phyloP scores from a whole-genome alignment of 2,797 vertebrate species.

The Chaunax sp. region DNA sequence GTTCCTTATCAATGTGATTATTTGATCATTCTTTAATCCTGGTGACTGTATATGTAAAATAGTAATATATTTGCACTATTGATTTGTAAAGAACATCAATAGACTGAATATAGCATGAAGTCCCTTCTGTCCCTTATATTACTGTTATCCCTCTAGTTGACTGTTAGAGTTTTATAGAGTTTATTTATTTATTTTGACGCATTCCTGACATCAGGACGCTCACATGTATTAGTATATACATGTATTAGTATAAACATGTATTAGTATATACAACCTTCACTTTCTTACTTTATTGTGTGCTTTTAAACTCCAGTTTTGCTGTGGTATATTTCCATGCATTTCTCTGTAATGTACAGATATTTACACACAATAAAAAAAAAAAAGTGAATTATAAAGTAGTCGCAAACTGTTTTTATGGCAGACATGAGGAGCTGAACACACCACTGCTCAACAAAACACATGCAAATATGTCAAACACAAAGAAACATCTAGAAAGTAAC shows the following conservation, averaged over 20 bases:
- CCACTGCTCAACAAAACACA: not conserved
- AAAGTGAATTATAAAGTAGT: not conserved
- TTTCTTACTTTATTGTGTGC: constrained; percentile 53
- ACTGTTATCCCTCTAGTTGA: constrained; percentile 5
- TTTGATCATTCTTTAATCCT: constrained; percentile 34
- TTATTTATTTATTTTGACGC: constrained; percentile 26
- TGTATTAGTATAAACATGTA: not conserved
- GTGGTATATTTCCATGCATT: constrained; percentile 55
- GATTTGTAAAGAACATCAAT: constrained; percentile 52
- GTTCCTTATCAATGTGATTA: constrained; percentile 24
- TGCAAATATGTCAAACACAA: not conserved
- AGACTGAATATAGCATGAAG: constrained; percentile 41
- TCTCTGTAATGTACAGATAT: constrained; percentile 64
- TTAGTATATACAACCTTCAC: constrained; percentile 7
- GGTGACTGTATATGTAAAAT: constrained; percentile 43
- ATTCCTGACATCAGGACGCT: constrained; percentile 31
- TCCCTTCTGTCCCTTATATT: constrained; percentile 5
- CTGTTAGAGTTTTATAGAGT: constrained; percentile 34
- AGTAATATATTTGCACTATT: constrained; percentile 46
- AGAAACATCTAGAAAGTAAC: not conserved
- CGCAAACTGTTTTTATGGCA: not conserved
- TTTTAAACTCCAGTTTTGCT: constrained; percentile 36
- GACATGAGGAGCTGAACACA: not conserved
- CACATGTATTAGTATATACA: constrained; percentile 3
- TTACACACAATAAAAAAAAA: constrained; percentile 67